Conservation (phyloP, 2,113 vertebrate species). For the Gobio gobio region DNA sequence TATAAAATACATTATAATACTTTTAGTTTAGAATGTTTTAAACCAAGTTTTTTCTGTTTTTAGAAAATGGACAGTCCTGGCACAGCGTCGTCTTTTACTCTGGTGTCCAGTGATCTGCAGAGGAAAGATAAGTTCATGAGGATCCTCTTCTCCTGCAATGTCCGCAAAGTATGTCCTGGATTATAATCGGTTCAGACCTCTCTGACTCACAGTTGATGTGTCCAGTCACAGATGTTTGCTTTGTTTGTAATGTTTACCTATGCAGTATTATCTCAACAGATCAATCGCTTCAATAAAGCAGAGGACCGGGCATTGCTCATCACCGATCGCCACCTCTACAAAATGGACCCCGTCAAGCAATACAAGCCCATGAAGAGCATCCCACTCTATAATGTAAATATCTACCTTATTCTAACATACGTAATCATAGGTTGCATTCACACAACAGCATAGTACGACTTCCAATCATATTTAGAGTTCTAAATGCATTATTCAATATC, state of each 20-base stretch:
- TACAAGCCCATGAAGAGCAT: slow-evolving; percentile 98
- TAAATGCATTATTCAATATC: not conserved
- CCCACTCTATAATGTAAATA: slow-evolving; percentile 90
- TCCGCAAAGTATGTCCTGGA: slow-evolving; percentile 87
- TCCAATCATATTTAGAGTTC: not conserved
- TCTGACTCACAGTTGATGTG: not conserved
- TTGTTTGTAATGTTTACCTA: slow-evolving; percentile 11
- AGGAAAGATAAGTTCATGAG: slow-evolving; percentile 98
- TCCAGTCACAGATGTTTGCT: not conserved
- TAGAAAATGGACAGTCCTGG: slow-evolving; percentile 88
- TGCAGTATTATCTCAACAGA: slow-evolving; percentile 73
- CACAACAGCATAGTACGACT: not conserved
- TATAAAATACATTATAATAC: not conserved
- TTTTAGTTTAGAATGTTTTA: not conserved
- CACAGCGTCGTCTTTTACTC: slow-evolving; percentile 80
- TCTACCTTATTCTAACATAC: not conserved
- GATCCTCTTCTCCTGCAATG: slow-evolving; percentile 92
- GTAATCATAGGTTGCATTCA: not conserved
- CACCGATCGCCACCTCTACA: slow-evolving; percentile 96
- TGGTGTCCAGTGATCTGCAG: slow-evolving; percentile 90
- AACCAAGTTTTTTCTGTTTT: not conserved
- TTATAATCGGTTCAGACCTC: not conserved
- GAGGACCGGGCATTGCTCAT: slow-evolving; percentile 93
- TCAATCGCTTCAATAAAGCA: slow-evolving; percentile 94
- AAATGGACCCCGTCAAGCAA: slow-evolving; percentile 95